Conservation (phyloP, 2,797 vertebrate genomes). For the Channa striata region DNA sequence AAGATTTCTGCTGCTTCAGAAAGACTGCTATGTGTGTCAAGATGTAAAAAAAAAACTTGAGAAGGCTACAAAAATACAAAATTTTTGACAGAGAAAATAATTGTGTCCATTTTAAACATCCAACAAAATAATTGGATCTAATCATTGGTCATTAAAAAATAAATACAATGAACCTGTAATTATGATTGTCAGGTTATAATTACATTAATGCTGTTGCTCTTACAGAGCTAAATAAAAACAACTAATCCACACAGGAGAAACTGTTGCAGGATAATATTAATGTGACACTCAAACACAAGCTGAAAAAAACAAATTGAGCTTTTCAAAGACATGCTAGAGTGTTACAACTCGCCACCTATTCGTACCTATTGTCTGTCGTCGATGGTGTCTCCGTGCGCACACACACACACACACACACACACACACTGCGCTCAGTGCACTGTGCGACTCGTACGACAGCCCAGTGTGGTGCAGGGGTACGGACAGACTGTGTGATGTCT, state of each 20-base stretch:
- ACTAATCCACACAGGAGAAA: not conserved
- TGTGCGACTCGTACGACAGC: slow-evolving; percentile 56
- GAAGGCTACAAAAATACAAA: slow-evolving; percentile 4
- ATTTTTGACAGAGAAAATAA: not conserved
- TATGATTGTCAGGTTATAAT: not conserved
- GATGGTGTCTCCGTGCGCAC: slow-evolving; percentile 46
- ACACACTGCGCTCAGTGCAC: slow-evolving; percentile 36
- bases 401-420: slow-evolving; percentile 44
- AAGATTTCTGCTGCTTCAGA: slow-evolving; percentile 27
- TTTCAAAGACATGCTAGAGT: slow-evolving; percentile 6
- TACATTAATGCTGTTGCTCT: not conserved
- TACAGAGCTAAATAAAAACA: not conserved
- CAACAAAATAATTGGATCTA: not conserved
- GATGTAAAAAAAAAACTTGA: slow-evolving; percentile 30
- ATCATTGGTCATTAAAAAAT: slow-evolving; percentile 13
- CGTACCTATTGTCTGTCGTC: slow-evolving; percentile 33
- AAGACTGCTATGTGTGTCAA: slow-evolving; percentile 24
- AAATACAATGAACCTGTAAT: slow-evolving; percentile 10
- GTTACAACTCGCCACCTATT: slow-evolving; percentile 12
- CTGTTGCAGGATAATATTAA: not conserved
- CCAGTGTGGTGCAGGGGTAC: slow-evolving; percentile 70
- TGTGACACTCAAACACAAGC: not conserved
- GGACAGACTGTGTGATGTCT: slow-evolving; percentile 78
- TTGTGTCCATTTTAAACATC: not conserved
- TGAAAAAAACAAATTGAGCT: slow-evolving; percentile 16